Evolutionary conservation across 1,140 invertebrate species (phyloP), one percentile per base, ranked within the genome.

Genomic region (Drosophila orena): DNA sequence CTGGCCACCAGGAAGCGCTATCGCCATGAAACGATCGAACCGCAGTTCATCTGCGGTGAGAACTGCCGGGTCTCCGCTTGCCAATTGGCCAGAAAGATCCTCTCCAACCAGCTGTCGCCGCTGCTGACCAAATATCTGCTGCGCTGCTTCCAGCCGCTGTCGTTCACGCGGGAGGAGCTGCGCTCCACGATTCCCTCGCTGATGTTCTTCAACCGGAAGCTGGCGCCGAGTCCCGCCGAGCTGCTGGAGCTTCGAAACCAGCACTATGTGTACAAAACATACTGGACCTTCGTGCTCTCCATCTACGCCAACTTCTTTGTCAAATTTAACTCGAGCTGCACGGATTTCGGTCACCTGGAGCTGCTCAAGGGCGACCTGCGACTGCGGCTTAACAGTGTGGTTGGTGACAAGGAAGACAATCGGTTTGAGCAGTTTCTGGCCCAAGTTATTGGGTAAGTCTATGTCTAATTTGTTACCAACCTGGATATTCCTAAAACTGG

Each of bases 271-370:
- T 90, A 92, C 27, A 92, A 92, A 79, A 92, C 85, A 53, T 92
- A 92, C 38, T 92, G 91, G 91, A 92, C 91, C 15, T 92, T 92
- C 66, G 83, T 91, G 15, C 69, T 92, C 2, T 92, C 91, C 57
- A 81, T 92, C 44, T 92, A 92, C 75, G 91, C 91, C 47, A 91
- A 81, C 53, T 92, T 92, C 68, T 92, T 92, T 62, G 83, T 91
- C 30, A 89, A 92, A 43, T 91, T 81, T 54, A 89, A 88, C 52
- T 83, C 80, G 20, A 74, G 61, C 47, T 56, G 77, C 15, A 81
- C 88, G 8, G 83, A 90, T 44, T 77, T 91, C 14, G 72, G 56
- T 14, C 59, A 84, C 49, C 71, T 92, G n/a, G 91, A 91, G 66
- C 54, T 92, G 24, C 44, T 70, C 20, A 91, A 91, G 46, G 89